A percentile compares a stretch with the other conserved stretches of the same genome.
Conservation (phyloP, 2,888 invertebrate species). For the Podotricha telesiphe region DNA sequence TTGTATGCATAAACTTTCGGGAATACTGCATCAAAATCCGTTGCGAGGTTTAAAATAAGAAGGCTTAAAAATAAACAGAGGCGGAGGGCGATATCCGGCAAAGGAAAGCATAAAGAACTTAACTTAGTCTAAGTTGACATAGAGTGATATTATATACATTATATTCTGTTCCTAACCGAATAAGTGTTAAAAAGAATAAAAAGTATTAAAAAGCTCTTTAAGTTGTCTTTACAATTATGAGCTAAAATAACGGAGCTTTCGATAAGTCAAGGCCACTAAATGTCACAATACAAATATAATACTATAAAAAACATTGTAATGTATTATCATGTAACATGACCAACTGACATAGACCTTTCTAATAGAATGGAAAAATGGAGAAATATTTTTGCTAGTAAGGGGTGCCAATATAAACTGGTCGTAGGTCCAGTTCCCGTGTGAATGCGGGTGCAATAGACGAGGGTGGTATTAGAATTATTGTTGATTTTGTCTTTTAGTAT, state of each 20-base stretch:
- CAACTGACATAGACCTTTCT: not conserved
- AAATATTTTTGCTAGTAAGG: slow-evolving; percentile 38
- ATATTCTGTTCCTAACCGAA: too few species aligned
- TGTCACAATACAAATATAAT: slow-evolving; percentile 55
- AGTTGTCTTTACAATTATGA: not conserved
- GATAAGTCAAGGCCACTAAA: slow-evolving; percentile 46
- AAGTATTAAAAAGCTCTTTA: not conserved
- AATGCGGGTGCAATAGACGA: slow-evolving; percentile 51
- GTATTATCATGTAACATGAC: slow-evolving; percentile 49
- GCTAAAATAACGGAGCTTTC: slow-evolving; percentile 4
- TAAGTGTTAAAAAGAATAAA: too few species aligned
- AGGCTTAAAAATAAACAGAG: too few species aligned
- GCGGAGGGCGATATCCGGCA: too few species aligned
- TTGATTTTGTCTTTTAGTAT: slow-evolving; percentile 16
- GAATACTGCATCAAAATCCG: too few species aligned
- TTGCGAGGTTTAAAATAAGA: too few species aligned
- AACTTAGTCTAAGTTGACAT: too few species aligned
- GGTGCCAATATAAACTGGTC: slow-evolving; percentile 19
- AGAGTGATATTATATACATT: too few species aligned
- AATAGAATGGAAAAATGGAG: slow-evolving; percentile 38
- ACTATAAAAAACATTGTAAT: slow-evolving; percentile 54
- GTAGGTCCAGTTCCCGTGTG: slow-evolving; percentile 65
- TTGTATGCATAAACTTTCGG: too few species aligned
- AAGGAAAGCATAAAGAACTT: too few species aligned
- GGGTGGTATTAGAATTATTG: slow-evolving; percentile 38